These are phyloP conservation scores for Corvus moneduloides DNA, from an alignment of 2,113 vertebrate genomes.

Conservation along the genomic window DNA sequence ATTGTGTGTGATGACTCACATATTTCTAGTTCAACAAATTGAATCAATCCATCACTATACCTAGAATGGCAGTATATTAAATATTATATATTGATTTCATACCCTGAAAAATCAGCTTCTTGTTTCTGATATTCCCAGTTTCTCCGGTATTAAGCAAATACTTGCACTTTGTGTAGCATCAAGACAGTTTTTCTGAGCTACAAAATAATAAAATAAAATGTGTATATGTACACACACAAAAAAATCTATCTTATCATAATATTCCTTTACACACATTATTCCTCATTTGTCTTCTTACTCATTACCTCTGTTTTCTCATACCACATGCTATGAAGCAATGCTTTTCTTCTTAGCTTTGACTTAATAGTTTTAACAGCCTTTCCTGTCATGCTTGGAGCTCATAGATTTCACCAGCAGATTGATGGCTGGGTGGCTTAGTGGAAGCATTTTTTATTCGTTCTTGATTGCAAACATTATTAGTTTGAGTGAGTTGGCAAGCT, in stretches of 20 bases:
- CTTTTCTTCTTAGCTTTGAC: neutral
- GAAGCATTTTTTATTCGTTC: neutral
- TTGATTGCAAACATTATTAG: neutral
- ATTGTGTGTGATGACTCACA: neutral
- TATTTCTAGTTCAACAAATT: conserved; percentile 13
- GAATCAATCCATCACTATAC: neutral
- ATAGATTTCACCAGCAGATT: neutral
- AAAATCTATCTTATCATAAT: neutral
- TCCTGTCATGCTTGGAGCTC: neutral
- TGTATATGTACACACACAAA: neutral
- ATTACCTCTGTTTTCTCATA: neutral
- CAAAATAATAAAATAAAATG: neutral
- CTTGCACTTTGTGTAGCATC: neutral
- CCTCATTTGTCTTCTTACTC: neutral
- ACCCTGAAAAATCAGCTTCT: neutral
- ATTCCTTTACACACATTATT: neutral
- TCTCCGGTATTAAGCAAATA: neutral
- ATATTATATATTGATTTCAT: neutral
- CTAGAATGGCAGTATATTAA: neutral
- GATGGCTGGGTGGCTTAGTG: neutral
- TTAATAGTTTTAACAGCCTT: neutral
- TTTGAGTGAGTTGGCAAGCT: neutral
- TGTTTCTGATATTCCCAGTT: neutral
- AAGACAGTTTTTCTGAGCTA: neutral
- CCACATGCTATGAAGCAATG: neutral